A percentile compares a stretch with the other conserved stretches of the same genome.
Conservation (phyloP, 2,888 invertebrate genomes). For the Dicycla oo region DNA sequence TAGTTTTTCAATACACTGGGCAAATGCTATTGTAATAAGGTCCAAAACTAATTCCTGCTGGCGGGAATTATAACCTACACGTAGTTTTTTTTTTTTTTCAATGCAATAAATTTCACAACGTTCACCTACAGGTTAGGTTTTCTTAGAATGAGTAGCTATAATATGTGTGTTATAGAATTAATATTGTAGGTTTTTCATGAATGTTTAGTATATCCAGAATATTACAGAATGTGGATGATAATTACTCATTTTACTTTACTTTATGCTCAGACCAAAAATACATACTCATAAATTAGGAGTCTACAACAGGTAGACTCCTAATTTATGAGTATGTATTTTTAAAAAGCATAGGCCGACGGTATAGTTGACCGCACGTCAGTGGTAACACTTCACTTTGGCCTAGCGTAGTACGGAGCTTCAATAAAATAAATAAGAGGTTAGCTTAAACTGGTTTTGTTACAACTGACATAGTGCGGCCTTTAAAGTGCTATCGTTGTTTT, state of each 20-base stretch:
- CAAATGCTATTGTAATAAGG: conserved; percentile 27
- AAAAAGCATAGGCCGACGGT: neutral
- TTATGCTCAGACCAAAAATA: no score
- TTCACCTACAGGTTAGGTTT: conserved; percentile 50
- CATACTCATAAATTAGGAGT: no score
- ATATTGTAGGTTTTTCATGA: conserved; percentile 51
- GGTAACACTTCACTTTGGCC: no score
- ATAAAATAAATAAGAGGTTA: no score
- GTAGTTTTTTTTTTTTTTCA: conserved; percentile 37
- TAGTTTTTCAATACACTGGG: conserved; percentile 5
- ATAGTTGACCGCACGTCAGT: no score
- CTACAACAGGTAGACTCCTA: neutral
- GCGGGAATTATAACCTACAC: conserved; percentile 44
- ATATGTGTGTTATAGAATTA: conserved; percentile 41
- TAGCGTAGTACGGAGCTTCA: no score
- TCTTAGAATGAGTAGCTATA: conserved; percentile 35
- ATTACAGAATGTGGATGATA: conserved; percentile 8
- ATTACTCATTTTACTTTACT: neutral
- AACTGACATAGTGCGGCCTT: no score
- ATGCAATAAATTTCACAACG: conserved; percentile 16
- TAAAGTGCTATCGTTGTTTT: neutral
- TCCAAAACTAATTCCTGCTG: conserved; percentile 48
- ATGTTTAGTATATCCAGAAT: conserved; percentile 30
- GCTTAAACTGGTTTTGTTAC: neutral
- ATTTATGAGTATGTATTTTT: neutral